A percentile compares a stretch with the other conserved stretches of the same genome.
phyloP scores from a whole-genome alignment of 2,888 invertebrate species.

The Drosophila helvetica region DNA sequence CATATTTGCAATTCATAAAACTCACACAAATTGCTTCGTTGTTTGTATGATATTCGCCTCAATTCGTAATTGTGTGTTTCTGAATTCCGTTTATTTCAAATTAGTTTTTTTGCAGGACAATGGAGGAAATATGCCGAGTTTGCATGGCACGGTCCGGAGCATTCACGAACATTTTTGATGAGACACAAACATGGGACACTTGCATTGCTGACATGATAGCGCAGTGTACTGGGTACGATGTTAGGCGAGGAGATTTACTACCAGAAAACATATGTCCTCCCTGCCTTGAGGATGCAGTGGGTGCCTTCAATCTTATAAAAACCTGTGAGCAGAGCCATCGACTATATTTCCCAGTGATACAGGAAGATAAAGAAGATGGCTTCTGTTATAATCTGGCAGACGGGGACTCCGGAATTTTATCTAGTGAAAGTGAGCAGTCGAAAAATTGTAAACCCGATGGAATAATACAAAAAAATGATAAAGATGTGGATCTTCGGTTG shows the following conservation, averaged over 20 bases:
- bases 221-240: not conserved
- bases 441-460: no score
- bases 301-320: not conserved
- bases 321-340: not conserved
- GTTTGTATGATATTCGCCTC: no score
- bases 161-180: slow-evolving; percentile 4
- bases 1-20: no score
- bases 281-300: slow-evolving; percentile 7
- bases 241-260: not conserved
- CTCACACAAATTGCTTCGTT: no score
- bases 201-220: not conserved
- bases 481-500: no score
- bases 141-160: not conserved
- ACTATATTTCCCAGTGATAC: not conserved
- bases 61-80: no score
- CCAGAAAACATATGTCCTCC: not conserved
- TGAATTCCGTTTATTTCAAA: not conserved
- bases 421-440: no score
- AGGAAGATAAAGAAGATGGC: no score
- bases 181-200: not conserved
- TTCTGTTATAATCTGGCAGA: no score
- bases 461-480: no score
- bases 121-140: slow-evolving; percentile 2
- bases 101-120: not conserved
- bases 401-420: no score